These are phyloP conservation scores for Corydoras maculifer DNA, from an alignment of 2,113 vertebrate species.

Conservation along the genomic window DNA sequence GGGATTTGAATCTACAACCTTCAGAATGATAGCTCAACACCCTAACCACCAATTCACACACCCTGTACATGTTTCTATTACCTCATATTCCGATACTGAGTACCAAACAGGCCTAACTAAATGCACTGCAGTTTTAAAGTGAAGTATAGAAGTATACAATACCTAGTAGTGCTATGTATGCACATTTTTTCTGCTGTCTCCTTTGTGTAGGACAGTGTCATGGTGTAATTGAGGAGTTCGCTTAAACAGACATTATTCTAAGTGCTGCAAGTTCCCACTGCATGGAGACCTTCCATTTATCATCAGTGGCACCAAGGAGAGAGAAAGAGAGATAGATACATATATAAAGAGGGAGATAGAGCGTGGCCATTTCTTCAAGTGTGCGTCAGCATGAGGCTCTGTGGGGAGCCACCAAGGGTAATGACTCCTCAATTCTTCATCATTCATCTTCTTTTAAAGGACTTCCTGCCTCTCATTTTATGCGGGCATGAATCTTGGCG, in stretches of 20 bases:
- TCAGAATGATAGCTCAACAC: no score
- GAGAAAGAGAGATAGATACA: constrained; percentile 9
- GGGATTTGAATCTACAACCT: no score
- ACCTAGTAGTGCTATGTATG: no score
- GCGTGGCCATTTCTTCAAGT: constrained; percentile 26
- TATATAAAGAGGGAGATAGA: constrained; percentile 8
- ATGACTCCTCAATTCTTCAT: constrained; percentile 21
- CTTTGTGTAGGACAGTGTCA: constrained; percentile 29
- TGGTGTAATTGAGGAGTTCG: constrained; percentile 40
- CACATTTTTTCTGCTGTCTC: constrained; percentile 11
- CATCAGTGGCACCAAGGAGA: constrained; percentile 23
- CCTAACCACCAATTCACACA: no score
- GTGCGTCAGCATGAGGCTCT: constrained; percentile 27
- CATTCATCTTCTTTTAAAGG: constrained; percentile 39
- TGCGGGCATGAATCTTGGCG: constrained; percentile 25
- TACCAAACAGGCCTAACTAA: no score
- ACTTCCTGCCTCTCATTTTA: constrained; percentile 36
- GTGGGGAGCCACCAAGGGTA: constrained; percentile 28
- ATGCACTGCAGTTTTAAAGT: no score
- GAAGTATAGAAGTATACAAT: no score
- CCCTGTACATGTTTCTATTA: no score
- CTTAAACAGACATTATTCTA: constrained; percentile 43
- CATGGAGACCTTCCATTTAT: constrained; percentile 34
- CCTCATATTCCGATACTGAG: no score
- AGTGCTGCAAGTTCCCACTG: constrained; percentile 34